A percentile compares a stretch with the other conserved stretches of the same genome.
Evolutionary conservation across 2,888 invertebrate genomes (phyloP).

Genomic region (Pandemis corylana): DNA sequence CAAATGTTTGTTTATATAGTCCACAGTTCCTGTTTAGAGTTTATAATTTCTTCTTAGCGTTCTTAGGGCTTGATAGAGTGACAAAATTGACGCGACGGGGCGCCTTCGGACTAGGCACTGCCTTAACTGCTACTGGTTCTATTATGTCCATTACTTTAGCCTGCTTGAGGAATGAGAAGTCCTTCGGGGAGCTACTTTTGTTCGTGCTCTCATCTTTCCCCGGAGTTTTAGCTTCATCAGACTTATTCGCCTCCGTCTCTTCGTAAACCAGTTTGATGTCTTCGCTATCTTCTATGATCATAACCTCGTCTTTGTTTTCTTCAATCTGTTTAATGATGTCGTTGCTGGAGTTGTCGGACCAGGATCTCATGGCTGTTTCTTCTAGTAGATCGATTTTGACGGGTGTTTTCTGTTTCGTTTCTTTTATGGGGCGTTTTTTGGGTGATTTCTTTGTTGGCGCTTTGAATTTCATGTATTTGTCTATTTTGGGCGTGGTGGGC

Average conservation of each 20-base stretch:
- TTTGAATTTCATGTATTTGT: conserved; percentile 75
- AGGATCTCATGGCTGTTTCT: conserved; percentile 79
- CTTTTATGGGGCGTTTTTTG: conserved; percentile 58
- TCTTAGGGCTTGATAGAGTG: conserved; percentile 92
- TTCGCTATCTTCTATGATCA: conserved; percentile 77
- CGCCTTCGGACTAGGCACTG: conserved; percentile 78
- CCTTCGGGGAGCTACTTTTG: conserved; percentile 38
- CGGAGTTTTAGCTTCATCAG: conserved; percentile 35
- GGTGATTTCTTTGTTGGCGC: conserved; percentile 67
- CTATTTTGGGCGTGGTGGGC: conserved; percentile 59
- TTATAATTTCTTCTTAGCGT: conserved; percentile 82
- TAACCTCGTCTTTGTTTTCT: conserved; percentile 63
- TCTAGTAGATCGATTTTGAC: conserved; percentile 73
- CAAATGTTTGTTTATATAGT: no score
- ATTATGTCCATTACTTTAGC: conserved; percentile 72
- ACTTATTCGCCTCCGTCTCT: conserved; percentile 67
- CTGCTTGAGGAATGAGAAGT: conserved; percentile 61
- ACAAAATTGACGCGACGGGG: conserved; percentile 90
- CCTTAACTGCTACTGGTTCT: conserved; percentile 54
- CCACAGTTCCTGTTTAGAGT: no score
- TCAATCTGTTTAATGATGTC: conserved; percentile 73
- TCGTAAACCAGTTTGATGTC: conserved; percentile 86
- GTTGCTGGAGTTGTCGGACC: conserved; percentile 79
- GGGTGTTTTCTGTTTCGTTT: conserved; percentile 65
- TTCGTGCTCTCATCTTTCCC: not conserved